Evolutionary conservation across 2,888 invertebrate genomes (phyloP).

Genomic region (Dione vanillae): DNA sequence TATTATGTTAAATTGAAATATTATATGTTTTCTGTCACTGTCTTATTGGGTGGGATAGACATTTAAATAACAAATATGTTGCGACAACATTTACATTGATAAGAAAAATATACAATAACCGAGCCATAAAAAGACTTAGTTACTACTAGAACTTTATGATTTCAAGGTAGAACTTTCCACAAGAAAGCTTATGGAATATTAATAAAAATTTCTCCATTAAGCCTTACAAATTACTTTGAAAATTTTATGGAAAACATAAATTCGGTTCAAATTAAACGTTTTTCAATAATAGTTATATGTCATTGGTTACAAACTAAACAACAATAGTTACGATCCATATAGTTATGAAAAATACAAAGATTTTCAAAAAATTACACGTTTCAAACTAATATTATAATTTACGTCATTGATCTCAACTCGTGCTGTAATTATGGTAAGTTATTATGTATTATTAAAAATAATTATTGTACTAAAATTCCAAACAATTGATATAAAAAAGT

Average conservation of each 20-base stretch:
- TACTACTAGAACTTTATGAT: constrained; percentile 3
- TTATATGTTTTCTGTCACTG: too few species aligned
- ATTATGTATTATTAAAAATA: neutral
- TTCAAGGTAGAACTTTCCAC: neutral
- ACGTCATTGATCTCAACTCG: too few species aligned
- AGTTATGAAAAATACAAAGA: neutral
- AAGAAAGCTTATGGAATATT: constrained; percentile 11
- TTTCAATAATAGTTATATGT: neutral
- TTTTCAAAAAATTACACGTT: neutral
- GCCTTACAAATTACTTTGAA: constrained; percentile 3
- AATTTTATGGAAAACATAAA: neutral
- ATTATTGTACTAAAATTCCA: neutral
- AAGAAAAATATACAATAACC: too few species aligned
- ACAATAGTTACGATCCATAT: neutral
- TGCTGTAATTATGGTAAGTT: too few species aligned
- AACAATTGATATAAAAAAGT: too few species aligned
- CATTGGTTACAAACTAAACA: neutral
- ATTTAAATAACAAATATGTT: too few species aligned
- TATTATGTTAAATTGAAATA: too few species aligned
- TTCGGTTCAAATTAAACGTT: constrained; percentile 11
- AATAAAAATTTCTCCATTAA: constrained; percentile 19
- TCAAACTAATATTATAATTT: neutral
- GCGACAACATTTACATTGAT: too few species aligned
- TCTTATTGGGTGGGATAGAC: too few species aligned
- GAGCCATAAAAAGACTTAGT: neutral